Conservation (phyloP, 2,888 invertebrate genomes). For the Hololepta plana region DNA sequence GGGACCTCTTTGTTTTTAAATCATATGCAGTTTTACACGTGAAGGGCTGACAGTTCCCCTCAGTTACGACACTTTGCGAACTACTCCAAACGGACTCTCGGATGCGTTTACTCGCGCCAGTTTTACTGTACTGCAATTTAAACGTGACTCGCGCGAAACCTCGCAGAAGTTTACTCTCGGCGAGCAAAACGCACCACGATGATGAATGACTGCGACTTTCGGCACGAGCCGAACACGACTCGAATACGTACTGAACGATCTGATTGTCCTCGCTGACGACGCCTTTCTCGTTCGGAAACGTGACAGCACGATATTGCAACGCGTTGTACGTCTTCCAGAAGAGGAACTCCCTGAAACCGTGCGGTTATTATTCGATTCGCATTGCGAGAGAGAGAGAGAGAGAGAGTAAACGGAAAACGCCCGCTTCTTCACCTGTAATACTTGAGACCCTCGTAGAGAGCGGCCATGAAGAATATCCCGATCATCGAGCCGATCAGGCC, state of each 20-base stretch:
- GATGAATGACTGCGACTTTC: too few species aligned
- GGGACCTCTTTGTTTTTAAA: too few species aligned
- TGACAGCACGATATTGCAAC: constrained; percentile 68
- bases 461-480: constrained; percentile 79
- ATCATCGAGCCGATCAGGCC: constrained; percentile 81
- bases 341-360: constrained; percentile 51
- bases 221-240: too few species aligned
- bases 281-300: constrained; percentile 49
- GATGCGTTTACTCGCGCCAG: too few species aligned
- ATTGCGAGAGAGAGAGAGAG: background rate
- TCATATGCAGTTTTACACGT: too few species aligned
- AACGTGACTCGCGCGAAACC: too few species aligned
- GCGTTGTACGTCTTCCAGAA: constrained; percentile 78
- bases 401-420: constrained; percentile 5
- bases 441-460: constrained; percentile 91
- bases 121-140: too few species aligned
- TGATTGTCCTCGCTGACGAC: constrained; percentile 45
- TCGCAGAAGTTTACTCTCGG: too few species aligned
- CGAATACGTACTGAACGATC: constrained; percentile 58
- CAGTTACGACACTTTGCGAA: too few species aligned
- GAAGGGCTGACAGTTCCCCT: too few species aligned
- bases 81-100: too few species aligned
- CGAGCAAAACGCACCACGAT: too few species aligned
- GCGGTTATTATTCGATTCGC: background rate
- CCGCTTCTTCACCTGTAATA: constrained; percentile 42